These are phyloP conservation scores for Poeciliopsis occidentalis DNA, from an alignment of 2,113 vertebrate genomes.

Conservation along the genomic window DNA sequence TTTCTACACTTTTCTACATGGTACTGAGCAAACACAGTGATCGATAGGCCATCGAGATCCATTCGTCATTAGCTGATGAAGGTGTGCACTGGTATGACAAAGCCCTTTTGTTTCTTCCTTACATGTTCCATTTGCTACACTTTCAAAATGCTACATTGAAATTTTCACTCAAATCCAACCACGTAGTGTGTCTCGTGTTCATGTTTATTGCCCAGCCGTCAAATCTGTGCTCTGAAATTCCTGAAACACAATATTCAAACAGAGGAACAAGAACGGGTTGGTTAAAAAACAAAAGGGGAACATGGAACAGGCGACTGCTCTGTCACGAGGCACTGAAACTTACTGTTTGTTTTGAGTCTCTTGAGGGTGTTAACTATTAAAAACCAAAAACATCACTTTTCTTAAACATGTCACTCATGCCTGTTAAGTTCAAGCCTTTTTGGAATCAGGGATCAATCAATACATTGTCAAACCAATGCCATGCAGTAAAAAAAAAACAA, in stretches of 20 bases:
- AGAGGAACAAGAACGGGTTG: constrained; percentile 23
- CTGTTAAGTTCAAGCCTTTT: constrained; percentile 39
- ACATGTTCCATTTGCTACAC: constrained; percentile 46
- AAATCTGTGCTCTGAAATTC: constrained; percentile 25
- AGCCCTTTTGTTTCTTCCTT: constrained; percentile 71
- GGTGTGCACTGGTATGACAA: constrained; percentile 68
- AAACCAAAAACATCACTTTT: constrained; percentile 19
- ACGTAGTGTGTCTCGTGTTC: constrained; percentile 20
- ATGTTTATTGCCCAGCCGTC: constrained; percentile 29
- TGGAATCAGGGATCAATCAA: constrained; percentile 23
- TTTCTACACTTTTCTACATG: constrained; percentile 16
- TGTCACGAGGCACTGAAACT: constrained; percentile 24
- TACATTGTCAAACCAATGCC: constrained; percentile 38
- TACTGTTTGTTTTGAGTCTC: constrained; percentile 1
- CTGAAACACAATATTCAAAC: constrained; percentile 27
- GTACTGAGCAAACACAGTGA: constrained; percentile 67
- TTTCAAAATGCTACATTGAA: constrained; percentile 69
- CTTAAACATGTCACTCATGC: constrained; percentile 61
- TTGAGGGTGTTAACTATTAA: not conserved
- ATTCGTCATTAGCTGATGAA: constrained; percentile 48
- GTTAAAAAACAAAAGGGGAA: constrained; percentile 19
- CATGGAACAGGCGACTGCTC: constrained; percentile 18
- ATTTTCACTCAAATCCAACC: constrained; percentile 31
- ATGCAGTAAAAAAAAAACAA: constrained; percentile 55
- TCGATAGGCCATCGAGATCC: constrained; percentile 47